These are phyloP conservation scores for Uromys caudimaculatus DNA, from an alignment of 2,797 vertebrate genomes.

Conservation along the genomic window DNA sequence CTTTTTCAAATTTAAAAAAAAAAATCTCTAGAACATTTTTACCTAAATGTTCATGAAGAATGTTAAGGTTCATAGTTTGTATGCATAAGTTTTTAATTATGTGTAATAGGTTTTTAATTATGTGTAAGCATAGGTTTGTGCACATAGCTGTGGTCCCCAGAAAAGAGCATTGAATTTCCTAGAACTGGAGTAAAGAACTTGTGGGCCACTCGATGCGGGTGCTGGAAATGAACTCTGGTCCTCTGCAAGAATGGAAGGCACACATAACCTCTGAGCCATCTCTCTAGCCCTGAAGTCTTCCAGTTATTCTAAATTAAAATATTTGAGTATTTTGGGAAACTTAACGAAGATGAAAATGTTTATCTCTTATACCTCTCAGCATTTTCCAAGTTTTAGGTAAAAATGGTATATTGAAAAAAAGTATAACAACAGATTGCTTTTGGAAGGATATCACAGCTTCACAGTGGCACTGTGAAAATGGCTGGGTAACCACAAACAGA, in stretches of 20 bases:
- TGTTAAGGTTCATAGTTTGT: not conserved
- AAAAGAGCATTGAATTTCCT: not conserved
- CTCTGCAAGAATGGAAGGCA: not conserved
- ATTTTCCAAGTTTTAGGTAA: slow-evolving; percentile 31
- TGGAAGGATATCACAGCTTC: slow-evolving; percentile 28
- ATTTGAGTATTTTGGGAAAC: not conserved
- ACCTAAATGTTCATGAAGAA: slow-evolving; percentile 4
- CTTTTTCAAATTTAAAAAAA: not conserved
- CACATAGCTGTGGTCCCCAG: not conserved
- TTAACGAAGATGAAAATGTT: slow-evolving; percentile 59
- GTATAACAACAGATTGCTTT: slow-evolving; percentile 63
- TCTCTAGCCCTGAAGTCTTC: not conserved
- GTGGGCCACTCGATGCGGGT: not conserved
- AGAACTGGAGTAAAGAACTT: not conserved
- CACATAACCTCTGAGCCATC: too few relatives aligned
- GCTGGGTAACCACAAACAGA: slow-evolving; percentile 61
- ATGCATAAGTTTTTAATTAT: not conserved
- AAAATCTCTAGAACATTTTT: slow-evolving; percentile 31
- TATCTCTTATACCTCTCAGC: not conserved
- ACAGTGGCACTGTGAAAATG: slow-evolving; percentile 21
- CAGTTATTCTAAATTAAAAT: not conserved
- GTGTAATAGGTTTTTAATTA: not conserved
- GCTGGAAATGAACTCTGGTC: not conserved
- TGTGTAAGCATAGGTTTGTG: not conserved
- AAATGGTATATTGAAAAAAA: not conserved